phyloP scores from a whole-genome alignment of 1,140 invertebrate species.

The Ptiloglossa arizonensis region DNA sequence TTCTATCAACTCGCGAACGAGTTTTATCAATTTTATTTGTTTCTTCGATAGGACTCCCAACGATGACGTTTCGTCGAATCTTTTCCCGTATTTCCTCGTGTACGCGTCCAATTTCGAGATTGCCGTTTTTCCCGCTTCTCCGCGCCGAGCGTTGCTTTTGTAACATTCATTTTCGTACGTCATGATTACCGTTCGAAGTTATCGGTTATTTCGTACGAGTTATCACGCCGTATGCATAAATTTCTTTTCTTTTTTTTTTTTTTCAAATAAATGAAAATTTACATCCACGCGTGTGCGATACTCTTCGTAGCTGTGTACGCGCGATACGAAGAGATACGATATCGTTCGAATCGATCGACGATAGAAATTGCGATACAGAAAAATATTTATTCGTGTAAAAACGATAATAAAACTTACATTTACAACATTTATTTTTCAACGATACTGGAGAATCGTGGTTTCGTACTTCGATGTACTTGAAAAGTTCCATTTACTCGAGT shows the following conservation, averaged over 20 bases:
- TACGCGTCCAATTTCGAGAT: conserved; percentile 23
- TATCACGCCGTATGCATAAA: too few species aligned
- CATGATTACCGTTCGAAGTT: neutral
- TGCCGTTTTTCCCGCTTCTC: neutral
- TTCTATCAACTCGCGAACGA: conserved; percentile 18
- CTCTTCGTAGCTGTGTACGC: too few species aligned
- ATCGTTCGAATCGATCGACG: neutral
- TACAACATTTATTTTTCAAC: neutral
- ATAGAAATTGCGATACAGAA: neutral
- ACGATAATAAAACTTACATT: conserved; percentile 3
- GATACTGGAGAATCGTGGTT: neutral
- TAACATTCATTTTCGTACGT: conserved; percentile 1
- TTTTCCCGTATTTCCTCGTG: conserved; percentile 27
- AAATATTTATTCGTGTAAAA: conserved; percentile 41
- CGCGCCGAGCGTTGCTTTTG: neutral
- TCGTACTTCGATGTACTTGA: neutral
- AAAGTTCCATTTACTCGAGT: neutral
- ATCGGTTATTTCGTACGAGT: neutral
- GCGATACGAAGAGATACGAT: too few species aligned
- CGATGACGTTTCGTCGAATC: conserved; percentile 17
- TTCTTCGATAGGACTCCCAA: neutral
- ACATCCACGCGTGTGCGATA: neutral
- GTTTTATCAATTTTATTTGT: conserved; percentile 12
- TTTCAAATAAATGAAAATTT: conserved; percentile 8
- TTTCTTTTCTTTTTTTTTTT: neutral